These are phyloP conservation scores for Philereme vetulata DNA, from an alignment of 2,888 invertebrate genomes.

Conservation along the genomic window DNA sequence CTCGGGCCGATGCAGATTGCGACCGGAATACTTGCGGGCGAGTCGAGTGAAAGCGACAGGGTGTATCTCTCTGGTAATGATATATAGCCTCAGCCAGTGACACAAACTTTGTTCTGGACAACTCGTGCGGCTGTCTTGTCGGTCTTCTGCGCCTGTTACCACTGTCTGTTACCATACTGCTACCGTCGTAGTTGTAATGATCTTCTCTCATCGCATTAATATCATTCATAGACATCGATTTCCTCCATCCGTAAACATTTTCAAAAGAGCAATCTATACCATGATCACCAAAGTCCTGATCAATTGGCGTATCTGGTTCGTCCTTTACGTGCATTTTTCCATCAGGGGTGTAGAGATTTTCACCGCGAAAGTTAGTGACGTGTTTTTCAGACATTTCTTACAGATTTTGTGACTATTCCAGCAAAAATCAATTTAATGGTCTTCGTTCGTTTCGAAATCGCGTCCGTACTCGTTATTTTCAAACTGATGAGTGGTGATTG, in stretches of 20 bases:
- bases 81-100: slow-evolving; percentile 85
- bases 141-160: slow-evolving; percentile 54
- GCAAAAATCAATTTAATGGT: neutral
- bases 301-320: slow-evolving; percentile 65
- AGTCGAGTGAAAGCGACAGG: slow-evolving; percentile 79
- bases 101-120: slow-evolving; percentile 77
- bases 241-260: slow-evolving; percentile 58
- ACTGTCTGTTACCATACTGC: slow-evolving; percentile 46
- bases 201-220: slow-evolving; percentile 58
- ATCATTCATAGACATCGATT: slow-evolving; percentile 74
- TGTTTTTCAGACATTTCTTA: slow-evolving; percentile 63
- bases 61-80: slow-evolving; percentile 83
- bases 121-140: slow-evolving; percentile 50
- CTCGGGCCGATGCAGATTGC: slow-evolving; percentile 46
- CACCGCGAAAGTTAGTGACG: slow-evolving; percentile 71
- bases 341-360: slow-evolving; percentile 60
- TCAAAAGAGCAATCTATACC: slow-evolving; percentile 56
- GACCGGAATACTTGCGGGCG: slow-evolving; percentile 58
- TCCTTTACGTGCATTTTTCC: slow-evolving; percentile 60
- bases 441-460: slow-evolving; percentile 8
- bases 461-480: slow-evolving; percentile 45
- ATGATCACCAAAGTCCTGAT: slow-evolving; percentile 66
- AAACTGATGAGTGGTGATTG: slow-evolving; percentile 32
- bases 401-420: neutral
- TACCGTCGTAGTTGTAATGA: slow-evolving; percentile 38